Evolutionary conservation across 2,888 invertebrate genomes (phyloP), one percentile per base, ranked within the genome.

Genomic region (Diogma glabrata): DNA sequence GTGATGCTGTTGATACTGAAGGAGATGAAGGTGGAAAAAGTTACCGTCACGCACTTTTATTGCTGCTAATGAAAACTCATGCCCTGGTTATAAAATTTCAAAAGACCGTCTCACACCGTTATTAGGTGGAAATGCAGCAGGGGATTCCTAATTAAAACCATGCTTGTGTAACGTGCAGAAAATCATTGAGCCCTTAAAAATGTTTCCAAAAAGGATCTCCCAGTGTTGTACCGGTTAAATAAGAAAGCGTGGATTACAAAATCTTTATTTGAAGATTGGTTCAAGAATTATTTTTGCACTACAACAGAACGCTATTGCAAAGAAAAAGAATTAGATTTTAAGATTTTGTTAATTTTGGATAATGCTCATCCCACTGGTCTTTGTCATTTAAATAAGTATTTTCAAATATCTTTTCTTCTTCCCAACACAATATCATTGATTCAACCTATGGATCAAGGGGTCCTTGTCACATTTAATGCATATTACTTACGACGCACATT

Each of bases 301-400:
- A 33, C n/a, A n/a, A n/a, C 33, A 33, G 33, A 33, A 33, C 6
- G 33, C 4, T 33, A 7, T 33, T 33, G 33, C 33, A 33, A 33
- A 33, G 33, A 33, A 33, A 33, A 33, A 14, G 33, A 14, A 10
- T 33, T 33, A 33, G 33, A 33, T 33, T 33, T 33, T 33, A 33
- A 33, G 33, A 10, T 33, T 33, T 33, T 33, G 4, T 14, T 33
- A 33, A 7, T 33, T 33, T n/a, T n/a, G n/a, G n/a, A n/a, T n/a
- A n/a, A n/a, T n/a, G n/a, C n/a, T n/a, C n/a, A n/a, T n/a, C n/a
- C n/a, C n/a, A n/a, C n/a, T 40, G 17, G 19, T 16, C n/a, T n/a
- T n/a, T n/a, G n/a, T n/a, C n/a, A n/a, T 19, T 4, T 51, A 16
- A 17, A 47, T 48, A 38, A 48, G n/a, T 38, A 36, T 5, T n/a